Base-by-base conservation (phyloP, 2,888 invertebrate genomes). In the Tetranychus piercei region DNA sequence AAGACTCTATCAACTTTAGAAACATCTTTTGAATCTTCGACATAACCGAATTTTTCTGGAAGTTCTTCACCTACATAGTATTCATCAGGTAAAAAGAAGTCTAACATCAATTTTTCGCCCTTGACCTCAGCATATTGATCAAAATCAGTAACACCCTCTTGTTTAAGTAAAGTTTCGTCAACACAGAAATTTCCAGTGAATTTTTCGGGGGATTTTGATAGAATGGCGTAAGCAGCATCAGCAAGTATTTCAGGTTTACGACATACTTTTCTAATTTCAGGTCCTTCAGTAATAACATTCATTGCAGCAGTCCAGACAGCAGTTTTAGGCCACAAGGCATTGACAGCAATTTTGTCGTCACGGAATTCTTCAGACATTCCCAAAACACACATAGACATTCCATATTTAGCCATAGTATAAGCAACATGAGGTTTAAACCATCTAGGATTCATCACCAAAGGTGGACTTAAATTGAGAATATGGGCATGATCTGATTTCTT, bases 351-450 rank as follows among this genome's bases (percentile, higher is more conserved):
- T 76, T 89, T 89, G 78, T 87, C 86, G 0, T 86, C 86, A 80
- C 87, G 88, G 80, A 95, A 91, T 84, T 97, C 97, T 78, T 90
- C 91, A n/a, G 94, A 87, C 93, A 96, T 94, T 20, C 97, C 96
- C 18, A 97, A 85, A 1, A 91, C 94, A 82, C 95, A 96, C 93
- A 97, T 92, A 0, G 94, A 94, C 96, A 96, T 96, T 34, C 95
- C 96, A 82, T 94, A 97, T 82, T 97, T 97, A 3, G 97, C 93
- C 89, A 96, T 96, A 0, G 96, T 95, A 83, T 99, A 97, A 0
- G 95, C 96, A n/a, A 94, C 90, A 83, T 95, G 91, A 78, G 89
- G 86, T 73, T 88, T 87, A 82, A 97, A 94, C 97, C 97, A 97
- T 79, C 87, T 85, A 0, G 92, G 88, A 79, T 88, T 87, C 89